Conservation (phyloP, 2,797 vertebrate genomes). For the Enteromius afrohamiltoni region DNA sequence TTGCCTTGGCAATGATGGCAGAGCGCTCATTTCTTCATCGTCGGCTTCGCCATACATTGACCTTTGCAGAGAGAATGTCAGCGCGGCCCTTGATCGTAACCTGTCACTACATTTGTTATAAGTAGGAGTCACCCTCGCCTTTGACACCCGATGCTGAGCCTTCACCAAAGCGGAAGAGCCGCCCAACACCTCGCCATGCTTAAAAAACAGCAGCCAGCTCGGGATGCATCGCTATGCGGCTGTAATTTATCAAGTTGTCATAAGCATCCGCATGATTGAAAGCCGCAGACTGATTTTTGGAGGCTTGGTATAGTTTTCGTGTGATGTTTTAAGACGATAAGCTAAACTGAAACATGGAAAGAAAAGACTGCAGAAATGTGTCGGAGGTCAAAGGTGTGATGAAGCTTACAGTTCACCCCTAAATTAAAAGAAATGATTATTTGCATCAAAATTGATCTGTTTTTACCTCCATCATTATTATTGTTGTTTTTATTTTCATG, state of each 20-base stretch:
- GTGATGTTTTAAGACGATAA: slow-evolving; percentile 25
- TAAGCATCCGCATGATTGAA: slow-evolving; percentile 42
- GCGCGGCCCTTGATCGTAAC: slow-evolving; percentile 88
- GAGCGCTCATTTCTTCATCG: slow-evolving; percentile 89
- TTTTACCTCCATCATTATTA: background rate
- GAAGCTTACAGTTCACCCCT: background rate
- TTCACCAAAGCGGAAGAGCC: slow-evolving; percentile 59
- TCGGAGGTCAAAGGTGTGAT: background rate
- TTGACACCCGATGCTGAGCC: slow-evolving; percentile 74
- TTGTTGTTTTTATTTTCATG: background rate
- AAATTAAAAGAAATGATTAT: background rate
- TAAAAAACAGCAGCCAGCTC: slow-evolving; percentile 49
- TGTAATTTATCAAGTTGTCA: slow-evolving; percentile 51
- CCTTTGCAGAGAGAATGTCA: slow-evolving; percentile 97
- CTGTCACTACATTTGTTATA: slow-evolving; percentile 90
- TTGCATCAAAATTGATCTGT: background rate
- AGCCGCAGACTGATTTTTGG: slow-evolving; percentile 24
- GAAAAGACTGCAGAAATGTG: background rate
- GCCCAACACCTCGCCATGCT: background rate
- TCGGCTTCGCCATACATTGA: slow-evolving; percentile 88
- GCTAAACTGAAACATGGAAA: background rate
- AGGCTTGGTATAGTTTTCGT: slow-evolving; percentile 30
- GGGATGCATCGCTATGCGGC: slow-evolving; percentile 57
- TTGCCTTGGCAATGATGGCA: slow-evolving; percentile 93
- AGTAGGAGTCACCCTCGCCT: slow-evolving; percentile 85